These are phyloP conservation scores for Harmothoe impar DNA, from an alignment of 2,888 invertebrate genomes.

Conservation along the genomic window DNA sequence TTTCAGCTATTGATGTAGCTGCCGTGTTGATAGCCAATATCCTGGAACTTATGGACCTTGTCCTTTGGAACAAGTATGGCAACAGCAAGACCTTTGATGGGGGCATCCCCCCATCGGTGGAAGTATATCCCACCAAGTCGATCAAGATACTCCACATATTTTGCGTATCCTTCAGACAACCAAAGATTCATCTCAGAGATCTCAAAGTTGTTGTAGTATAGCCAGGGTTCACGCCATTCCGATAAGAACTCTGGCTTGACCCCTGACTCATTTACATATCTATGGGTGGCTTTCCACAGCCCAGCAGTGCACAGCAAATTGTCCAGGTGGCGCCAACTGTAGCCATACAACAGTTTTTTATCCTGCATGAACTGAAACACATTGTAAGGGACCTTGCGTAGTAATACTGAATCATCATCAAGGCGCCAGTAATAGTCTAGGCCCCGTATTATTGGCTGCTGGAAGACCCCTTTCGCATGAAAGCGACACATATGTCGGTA, in stretches of 20 bases:
- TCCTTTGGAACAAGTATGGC: constrained; percentile 68
- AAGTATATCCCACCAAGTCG: constrained; percentile 71
- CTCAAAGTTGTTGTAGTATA: constrained; percentile 73
- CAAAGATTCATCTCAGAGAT: constrained; percentile 68
- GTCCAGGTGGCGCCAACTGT: constrained; percentile 66
- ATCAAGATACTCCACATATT: constrained; percentile 69
- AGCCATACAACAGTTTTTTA: constrained; percentile 68
- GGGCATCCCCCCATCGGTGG: constrained; percentile 72
- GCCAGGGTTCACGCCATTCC: constrained; percentile 65
- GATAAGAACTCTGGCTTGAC: constrained; percentile 65
- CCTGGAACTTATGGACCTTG: constrained; percentile 66
- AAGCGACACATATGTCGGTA: constrained; percentile 73
- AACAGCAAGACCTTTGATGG: constrained; percentile 70
- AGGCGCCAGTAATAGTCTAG: constrained; percentile 71
- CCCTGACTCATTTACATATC: constrained; percentile 62
- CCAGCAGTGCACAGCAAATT: constrained; percentile 63
- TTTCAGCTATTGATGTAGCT: constrained; percentile 44
- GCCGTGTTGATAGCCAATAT: constrained; percentile 69
- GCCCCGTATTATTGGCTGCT: constrained; percentile 67
- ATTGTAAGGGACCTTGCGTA: constrained; percentile 68
- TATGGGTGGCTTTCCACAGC: constrained; percentile 68
- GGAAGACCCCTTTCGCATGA: constrained; percentile 69
- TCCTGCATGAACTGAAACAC: constrained; percentile 70
- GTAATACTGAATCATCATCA: constrained; percentile 71
- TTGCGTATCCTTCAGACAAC: constrained; percentile 66